Evolutionary conservation across 2,797 vertebrate genomes (phyloP).

Genomic region (Clarias platycephalus): DNA sequence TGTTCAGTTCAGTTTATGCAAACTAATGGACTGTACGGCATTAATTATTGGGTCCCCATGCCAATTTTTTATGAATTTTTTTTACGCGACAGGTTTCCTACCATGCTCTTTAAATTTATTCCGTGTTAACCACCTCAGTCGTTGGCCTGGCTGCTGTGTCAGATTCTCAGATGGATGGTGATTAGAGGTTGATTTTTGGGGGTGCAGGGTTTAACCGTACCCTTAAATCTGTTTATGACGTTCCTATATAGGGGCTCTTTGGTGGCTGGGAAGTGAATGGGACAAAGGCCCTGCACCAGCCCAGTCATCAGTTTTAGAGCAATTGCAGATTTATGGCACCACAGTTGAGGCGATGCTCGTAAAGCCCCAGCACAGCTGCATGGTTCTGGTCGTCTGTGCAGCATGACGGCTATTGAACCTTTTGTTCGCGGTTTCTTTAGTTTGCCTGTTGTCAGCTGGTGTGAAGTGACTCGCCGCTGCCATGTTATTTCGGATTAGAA

Average conservation of each 20-base stretch:
- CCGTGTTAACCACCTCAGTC: constrained; percentile 29
- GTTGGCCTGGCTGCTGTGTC: constrained; percentile 24
- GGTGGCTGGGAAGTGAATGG: constrained; percentile 61
- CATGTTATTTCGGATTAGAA: constrained; percentile 12
- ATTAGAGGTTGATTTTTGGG: constrained; percentile 51
- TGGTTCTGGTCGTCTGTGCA: constrained; percentile 63
- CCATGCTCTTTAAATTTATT: constrained; percentile 39
- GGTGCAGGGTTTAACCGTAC: constrained; percentile 39
- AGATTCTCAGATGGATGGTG: constrained; percentile 42
- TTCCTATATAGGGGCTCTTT: constrained; percentile 62
- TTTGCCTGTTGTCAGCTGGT: constrained; percentile 8
- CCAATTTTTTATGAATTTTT: not conserved
- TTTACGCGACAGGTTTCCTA: constrained; percentile 18
- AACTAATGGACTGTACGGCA: not conserved
- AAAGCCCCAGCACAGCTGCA: constrained; percentile 73
- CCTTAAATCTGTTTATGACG: constrained; percentile 65
- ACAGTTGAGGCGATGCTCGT: constrained; percentile 47
- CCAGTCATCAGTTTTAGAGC: constrained; percentile 63
- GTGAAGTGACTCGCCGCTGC: constrained; percentile 18
- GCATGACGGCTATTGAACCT: constrained; percentile 64
- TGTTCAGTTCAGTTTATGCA: not conserved
- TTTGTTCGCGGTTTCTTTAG: constrained; percentile 47
- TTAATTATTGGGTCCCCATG: not conserved
- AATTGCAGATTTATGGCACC: constrained; percentile 62
- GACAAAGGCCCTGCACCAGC: constrained; percentile 68